Evolutionary conservation across 2,888 invertebrate species (phyloP), one percentile per base, ranked within the genome.

Genomic region (Microctonus aethiopoides): DNA sequence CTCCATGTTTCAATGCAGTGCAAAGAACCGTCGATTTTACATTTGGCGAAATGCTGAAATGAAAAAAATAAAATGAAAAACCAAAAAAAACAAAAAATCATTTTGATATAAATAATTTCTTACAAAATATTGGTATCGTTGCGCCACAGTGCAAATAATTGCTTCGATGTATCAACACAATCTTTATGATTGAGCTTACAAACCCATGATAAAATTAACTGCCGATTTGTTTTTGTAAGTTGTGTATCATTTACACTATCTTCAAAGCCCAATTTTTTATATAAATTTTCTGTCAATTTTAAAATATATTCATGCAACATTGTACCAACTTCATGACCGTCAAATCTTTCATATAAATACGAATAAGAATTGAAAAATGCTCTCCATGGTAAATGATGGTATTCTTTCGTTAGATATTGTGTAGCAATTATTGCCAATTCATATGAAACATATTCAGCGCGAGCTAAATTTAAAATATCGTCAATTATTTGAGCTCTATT

Each of bases 401-500:
- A 89, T 84, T 94, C 94, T 10, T 89, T 86, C 65, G 87, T 84
- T 72, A 97, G 87, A 87, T 95, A 97, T 1, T 89, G 88, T 0
- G 92, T 88, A 26, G 94, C 88, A 16, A 89, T 87, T 54, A 96
- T 88, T 0, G 93, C 91, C n/a, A 89, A 84, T 0, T 85, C 82
- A 80, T 94, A 94, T 0, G 84, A 79, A 72, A 93, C 86, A 24
- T 89, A 77, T 1, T 90, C 90, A n/a, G 91, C 89, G 60, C 92
- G 89, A n/a, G 94, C 94, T 68, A 93, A 88, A 84, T 92, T 92
- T 76, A 94, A 88, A 1, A 92, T 89, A 84, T 97, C 97, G 79
- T 96, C 94, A 11, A 97, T 90, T 26, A 93, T 88, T 87, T 95
- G 93, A 0, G 94, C 95, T 46, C 95, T 89, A 86, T 94, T 95